phyloP scores from a whole-genome alignment of 2,888 invertebrate species.

The Tillus elongatus region DNA sequence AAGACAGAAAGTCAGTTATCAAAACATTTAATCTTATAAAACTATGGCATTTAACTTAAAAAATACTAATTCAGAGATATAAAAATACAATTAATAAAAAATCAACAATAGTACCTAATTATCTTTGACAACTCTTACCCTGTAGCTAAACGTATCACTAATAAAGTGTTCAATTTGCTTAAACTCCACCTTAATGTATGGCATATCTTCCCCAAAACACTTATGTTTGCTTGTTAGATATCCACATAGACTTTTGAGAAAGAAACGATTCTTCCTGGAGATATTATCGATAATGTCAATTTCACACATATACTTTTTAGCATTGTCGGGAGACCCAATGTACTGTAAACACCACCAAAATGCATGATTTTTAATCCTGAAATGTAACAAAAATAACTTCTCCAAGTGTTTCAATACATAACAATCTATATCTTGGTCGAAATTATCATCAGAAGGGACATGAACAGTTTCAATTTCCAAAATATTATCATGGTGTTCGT shows the following conservation, averaged over 20 bases:
- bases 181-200: slow-evolving; percentile 7
- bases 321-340: slow-evolving; percentile 27
- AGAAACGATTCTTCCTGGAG: slow-evolving; percentile 22
- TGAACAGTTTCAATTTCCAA: slow-evolving; percentile 26
- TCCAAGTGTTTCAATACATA: slow-evolving; percentile 25
- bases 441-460: slow-evolving; percentile 20
- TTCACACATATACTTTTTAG: slow-evolving; percentile 29
- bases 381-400: slow-evolving; percentile 29
- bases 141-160: slow-evolving; percentile 9
- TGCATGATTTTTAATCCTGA: slow-evolving; percentile 17
- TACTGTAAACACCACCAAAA: slow-evolving; percentile 31
- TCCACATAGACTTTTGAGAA: slow-evolving; percentile 22
- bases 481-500: slow-evolving; percentile 28
- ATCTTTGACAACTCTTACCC: slow-evolving; percentile 3
- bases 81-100: too few relatives aligned
- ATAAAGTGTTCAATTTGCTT: slow-evolving; percentile 14
- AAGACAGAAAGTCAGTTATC: too few relatives aligned
- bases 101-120: too few relatives aligned
- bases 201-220: slow-evolving; percentile 15
- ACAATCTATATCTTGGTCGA: slow-evolving; percentile 20
- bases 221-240: slow-evolving; percentile 13
- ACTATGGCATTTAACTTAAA: too few relatives aligned
- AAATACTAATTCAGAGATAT: too few relatives aligned
- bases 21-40: too few relatives aligned
- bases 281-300: slow-evolving; percentile 30